Evolutionary conservation across 2,113 vertebrate genomes (phyloP), one percentile per base, ranked within the genome.

Genomic region (Laterallus jamaicensis): DNA sequence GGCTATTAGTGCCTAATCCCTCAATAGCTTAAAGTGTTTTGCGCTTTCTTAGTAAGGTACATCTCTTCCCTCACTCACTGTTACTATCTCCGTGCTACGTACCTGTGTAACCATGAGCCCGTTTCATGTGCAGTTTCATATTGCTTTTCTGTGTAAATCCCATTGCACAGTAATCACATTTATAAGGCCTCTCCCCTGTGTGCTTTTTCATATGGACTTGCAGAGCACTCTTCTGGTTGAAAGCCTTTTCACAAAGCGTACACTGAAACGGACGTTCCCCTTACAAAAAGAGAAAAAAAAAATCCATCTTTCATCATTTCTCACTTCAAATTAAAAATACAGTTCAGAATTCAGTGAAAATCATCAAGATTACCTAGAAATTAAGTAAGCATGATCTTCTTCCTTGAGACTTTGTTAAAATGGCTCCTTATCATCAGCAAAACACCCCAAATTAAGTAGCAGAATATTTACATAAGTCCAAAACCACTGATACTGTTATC

Each of bases 71-170:
- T 54, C 39, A 55, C 52, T 70, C 78, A 56, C 24, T 22, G 32
- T 47, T 35, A 56, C 15, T 28, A 28, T 8, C 22, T 15, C 12
- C 44, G 37, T 8, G 56, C 66, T 81, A 97, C 97, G 1, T 93
- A 98, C 98, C 98, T 75, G 98, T 94, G 59, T 98, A 99, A 96
- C 99, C 98, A 52, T 99, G 99, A 9, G 99, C 98, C 39, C 99
- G 98, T 95, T 99, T 99, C 99, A 99, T 98, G 86, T 99, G 99
- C 85, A 99, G 98, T 40, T 99, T 99, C 99, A 99, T 99, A 98
- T 99, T 99, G 98, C 99, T 99, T 97, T 99, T 99, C 98, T 99
- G 99, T 0, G 99, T 99, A 98, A 99, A 99, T 68, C 98, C 98
- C 98, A 99, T 99, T 90, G 97, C 98, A 87, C 99, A 99, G 92